Evolutionary conservation across 1,140 invertebrate genomes (phyloP).

Genomic region (Sweltsa coloradensis): DNA sequence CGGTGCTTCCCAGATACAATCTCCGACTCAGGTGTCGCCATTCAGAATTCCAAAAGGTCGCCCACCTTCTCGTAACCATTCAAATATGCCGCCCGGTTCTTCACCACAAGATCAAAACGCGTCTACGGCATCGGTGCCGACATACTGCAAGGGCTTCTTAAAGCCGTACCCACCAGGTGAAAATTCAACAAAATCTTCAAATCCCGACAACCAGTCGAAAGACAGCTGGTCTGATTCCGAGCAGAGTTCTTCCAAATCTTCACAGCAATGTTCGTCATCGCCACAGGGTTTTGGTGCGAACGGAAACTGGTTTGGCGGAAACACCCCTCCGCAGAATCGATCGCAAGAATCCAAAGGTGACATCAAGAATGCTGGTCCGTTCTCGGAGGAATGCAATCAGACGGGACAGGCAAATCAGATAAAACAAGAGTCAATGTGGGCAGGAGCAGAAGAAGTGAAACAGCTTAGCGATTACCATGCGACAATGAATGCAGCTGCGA

Average conservation of each 20-base stretch:
- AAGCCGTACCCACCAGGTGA: conserved; percentile 36
- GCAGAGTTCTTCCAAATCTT: not conserved
- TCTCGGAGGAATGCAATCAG: too few relatives aligned
- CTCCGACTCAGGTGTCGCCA: conserved; percentile 29
- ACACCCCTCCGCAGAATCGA: too few relatives aligned
- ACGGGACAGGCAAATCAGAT: too few relatives aligned
- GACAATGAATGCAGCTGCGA: conserved; percentile 7
- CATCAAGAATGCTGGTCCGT: too few relatives aligned
- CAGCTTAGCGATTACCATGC: conserved; percentile 29
- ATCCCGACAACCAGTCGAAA: not conserved
- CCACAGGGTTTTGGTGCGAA: not conserved
- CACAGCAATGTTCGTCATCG: not conserved
- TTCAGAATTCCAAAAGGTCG: conserved; percentile 51
- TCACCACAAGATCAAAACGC: conserved; percentile 13
- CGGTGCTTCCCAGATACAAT: conserved; percentile 4
- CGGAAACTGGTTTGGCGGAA: conserved; percentile 1
- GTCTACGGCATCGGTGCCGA: conserved; percentile 20
- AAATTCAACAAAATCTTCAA: conserved; percentile 8
- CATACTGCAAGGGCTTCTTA: conserved; percentile 28
- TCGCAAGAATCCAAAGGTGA: too few relatives aligned
- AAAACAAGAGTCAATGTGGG: conserved; percentile 10
- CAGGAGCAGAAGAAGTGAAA: conserved; percentile 30
- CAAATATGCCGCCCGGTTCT: not conserved
- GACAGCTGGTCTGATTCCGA: too few relatives aligned
- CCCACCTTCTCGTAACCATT: conserved; percentile 40